Base-by-base conservation (phyloP, 2,797 vertebrate genomes). In the Channallabes apus region DNA sequence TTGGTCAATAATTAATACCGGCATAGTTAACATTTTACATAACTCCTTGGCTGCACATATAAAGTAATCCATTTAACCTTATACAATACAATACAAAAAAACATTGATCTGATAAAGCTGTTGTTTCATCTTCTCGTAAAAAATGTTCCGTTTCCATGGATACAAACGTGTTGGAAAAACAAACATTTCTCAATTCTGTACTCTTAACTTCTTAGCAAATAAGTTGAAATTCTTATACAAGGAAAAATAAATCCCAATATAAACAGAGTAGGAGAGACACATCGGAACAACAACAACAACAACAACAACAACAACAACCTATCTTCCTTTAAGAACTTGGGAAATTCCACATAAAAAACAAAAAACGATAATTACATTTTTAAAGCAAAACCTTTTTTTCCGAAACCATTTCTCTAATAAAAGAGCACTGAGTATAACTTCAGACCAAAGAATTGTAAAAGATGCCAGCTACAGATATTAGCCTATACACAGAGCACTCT, bases 381-480 rank as follows among this genome's bases (percentile, higher is more conserved):
- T 80, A 56, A 54, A 80, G 78, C 84, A 68, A 87, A 86, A 76
- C 27, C 11, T 32, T 17, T 22, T 61, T 32, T 72, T 67, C n/a
- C n/a, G n/a, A n/a, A 41, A 56, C 6, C 32, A 2, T 58, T 27
- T 67, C 41, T 56, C n/a, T n/a, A 83, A 6, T 72, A n/a, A 35
- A 78, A 76, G 6, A 62, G 18, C n/a, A 62, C 84, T 29, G 61
- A 59, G 54, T 24, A 58, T 32, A 61, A 64, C 2, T 71, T 24
- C 51, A 82, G 75, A 59, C 54, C 29, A 83, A 85, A 69, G 41
- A 4, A 6, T n/a, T 59, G 17, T n/a, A 56, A 58, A 85, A 62
- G 75, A 75, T 83, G 88, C 94, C 90, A 93, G 93, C 92, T 94
- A 93, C 90, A 87, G 88, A 91, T 82, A 92, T 89, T 89, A 51